Evolutionary conservation across 1,140 invertebrate species (phyloP).

Genomic region (Campoletis sonorensis): DNA sequence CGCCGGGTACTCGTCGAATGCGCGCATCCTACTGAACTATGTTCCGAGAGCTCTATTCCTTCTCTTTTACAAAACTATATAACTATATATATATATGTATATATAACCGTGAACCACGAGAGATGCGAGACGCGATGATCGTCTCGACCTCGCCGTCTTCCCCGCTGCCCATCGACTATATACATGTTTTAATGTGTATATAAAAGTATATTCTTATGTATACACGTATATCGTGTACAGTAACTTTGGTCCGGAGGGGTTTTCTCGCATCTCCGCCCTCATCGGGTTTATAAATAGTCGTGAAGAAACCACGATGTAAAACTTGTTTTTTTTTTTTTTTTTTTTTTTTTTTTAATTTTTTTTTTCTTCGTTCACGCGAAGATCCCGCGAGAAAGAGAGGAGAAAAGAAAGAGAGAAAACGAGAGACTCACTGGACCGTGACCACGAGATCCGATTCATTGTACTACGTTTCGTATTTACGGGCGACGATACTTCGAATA

Average conservation of each 20-base stretch:
- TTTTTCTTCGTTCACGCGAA: conserved; percentile 18
- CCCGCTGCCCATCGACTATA: not conserved
- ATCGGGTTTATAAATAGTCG: conserved; percentile 45
- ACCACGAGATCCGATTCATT: conserved; percentile 25
- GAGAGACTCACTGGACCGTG: conserved; percentile 27
- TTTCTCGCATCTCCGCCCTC: conserved; percentile 42
- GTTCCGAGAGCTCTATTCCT: conserved; percentile 53
- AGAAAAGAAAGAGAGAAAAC: not conserved
- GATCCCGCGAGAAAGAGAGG: conserved; percentile 8
- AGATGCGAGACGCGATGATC: conserved; percentile 5
- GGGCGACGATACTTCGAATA: not conserved
- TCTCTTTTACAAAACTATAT: conserved; percentile 57
- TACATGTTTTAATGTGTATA: not conserved
- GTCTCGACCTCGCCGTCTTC: conserved; percentile 27
- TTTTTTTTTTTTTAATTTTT: too few species aligned
- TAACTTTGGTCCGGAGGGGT: conserved; percentile 32
- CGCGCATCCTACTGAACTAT: conserved; percentile 68
- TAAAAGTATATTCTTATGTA: not conserved
- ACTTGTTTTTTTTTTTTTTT: conserved; percentile 19
- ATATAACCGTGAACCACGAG: not conserved
- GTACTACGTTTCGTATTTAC: not conserved
- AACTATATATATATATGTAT: conserved; percentile 9
- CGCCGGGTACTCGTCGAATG: conserved; percentile 61
- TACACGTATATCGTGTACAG: not conserved
- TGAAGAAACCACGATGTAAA: conserved; percentile 37